Evolutionary conservation across 2,888 invertebrate genomes (phyloP).

Genomic region (Drosophila lutescens): DNA sequence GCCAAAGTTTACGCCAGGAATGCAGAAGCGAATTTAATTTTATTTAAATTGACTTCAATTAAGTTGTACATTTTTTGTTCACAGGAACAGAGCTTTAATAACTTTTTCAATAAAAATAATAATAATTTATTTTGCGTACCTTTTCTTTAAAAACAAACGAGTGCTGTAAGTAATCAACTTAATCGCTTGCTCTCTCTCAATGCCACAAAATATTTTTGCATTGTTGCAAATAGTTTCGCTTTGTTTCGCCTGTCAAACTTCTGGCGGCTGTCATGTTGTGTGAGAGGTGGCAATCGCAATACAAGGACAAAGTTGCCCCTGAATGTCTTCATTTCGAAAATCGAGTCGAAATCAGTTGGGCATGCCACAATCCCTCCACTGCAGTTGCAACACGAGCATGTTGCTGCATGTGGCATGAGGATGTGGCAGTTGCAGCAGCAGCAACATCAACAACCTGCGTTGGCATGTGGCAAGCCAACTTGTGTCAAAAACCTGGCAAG

Average conservation of each 20-base stretch:
- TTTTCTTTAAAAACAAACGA: not conserved
- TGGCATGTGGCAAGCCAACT: constrained; percentile 50
- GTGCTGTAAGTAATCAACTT: constrained; percentile 7
- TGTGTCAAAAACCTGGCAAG: constrained; percentile 73
- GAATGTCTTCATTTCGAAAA: constrained; percentile 67
- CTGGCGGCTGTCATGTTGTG: not conserved
- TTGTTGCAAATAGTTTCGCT: constrained; percentile 29
- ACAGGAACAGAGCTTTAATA: not conserved
- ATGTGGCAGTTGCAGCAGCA: constrained; percentile 11
- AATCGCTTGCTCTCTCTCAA: not conserved
- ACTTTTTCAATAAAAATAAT: not conserved
- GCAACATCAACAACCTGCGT: constrained; percentile 15
- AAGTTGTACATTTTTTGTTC: not conserved
- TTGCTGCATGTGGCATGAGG: constrained; percentile 42
- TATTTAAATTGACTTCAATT: constrained; percentile 13
- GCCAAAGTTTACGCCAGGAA: constrained; percentile 4
- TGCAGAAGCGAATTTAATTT: constrained; percentile 8
- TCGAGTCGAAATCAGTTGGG: constrained; percentile 65
- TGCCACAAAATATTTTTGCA: constrained; percentile 12
- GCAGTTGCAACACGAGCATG: constrained; percentile 39
- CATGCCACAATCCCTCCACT: constrained; percentile 35
- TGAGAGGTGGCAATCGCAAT: not conserved
- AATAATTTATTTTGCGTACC: not conserved
- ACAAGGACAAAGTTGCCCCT: constrained; percentile 51
- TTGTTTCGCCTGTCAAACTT: constrained; percentile 28